Conservation (phyloP, 2,113 vertebrate species). For the Coptodon bakossiorum region DNA sequence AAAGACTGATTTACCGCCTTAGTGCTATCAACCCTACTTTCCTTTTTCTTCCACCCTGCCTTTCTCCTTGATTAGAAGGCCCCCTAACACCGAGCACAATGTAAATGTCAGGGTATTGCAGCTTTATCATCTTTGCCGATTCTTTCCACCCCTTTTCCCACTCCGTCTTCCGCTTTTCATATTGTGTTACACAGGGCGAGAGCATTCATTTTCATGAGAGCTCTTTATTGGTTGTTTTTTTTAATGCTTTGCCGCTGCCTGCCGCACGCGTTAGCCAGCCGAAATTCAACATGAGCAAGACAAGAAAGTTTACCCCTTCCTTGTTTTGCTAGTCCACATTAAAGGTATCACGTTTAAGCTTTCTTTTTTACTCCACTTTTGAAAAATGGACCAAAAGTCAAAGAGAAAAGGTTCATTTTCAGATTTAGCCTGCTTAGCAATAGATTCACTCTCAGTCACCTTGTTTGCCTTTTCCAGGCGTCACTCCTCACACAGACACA, state of each 20-base stretch:
- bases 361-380: neutral
- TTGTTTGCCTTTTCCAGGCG: constrained; percentile 24
- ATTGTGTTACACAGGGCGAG: constrained; percentile 56
- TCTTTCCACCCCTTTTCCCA: neutral
- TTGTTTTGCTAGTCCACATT: neutral
- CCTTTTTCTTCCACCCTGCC: constrained; percentile 9
- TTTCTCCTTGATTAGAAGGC: constrained; percentile 19
- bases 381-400: neutral
- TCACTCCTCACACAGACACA: neutral
- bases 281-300: neutral
- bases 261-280: neutral
- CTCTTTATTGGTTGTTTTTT: constrained; percentile 28
- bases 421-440: neutral
- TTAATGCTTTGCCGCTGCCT: neutral
- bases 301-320: neutral
- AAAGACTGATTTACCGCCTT: constrained; percentile 65
- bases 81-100: neutral
- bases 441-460: neutral
- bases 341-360: neutral
- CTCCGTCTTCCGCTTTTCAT: constrained; percentile 23
- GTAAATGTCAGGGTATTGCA: neutral
- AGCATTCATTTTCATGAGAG: constrained; percentile 57
- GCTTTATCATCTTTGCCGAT: constrained; percentile 7
- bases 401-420: neutral
- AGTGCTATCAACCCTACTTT: constrained; percentile 33